Conservation (phyloP, 1,140 invertebrate genomes). For the Euglossa dilemma region DNA sequence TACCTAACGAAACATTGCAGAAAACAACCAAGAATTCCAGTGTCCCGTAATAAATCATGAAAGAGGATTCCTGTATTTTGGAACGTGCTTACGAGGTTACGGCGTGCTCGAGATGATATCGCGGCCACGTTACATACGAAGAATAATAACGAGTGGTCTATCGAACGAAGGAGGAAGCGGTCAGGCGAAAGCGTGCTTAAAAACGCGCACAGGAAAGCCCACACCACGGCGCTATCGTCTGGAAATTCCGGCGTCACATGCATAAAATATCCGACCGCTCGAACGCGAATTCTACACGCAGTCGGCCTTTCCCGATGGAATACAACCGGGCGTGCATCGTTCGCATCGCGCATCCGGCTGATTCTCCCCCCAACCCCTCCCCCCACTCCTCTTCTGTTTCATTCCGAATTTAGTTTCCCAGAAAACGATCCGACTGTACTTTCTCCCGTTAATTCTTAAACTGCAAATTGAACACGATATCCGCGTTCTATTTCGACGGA, state of each 20-base stretch:
- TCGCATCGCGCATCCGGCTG: not conserved
- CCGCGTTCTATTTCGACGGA: constrained; percentile 64
- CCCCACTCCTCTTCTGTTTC: not conserved
- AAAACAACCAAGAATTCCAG: not conserved
- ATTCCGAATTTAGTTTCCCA: constrained; percentile 43
- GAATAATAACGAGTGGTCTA: constrained; percentile 21
- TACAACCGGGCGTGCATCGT: not conserved
- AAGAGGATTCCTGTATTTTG: not conserved
- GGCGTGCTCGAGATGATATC: constrained; percentile 6
- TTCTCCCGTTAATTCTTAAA: constrained; percentile 60
- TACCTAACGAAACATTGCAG: not conserved
- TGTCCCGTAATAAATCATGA: not conserved
- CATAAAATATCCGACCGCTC: constrained; percentile 25
- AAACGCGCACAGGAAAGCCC: not conserved
- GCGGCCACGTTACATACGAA: not conserved
- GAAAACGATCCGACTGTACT: constrained; percentile 21
- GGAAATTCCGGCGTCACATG: constrained; percentile 27
- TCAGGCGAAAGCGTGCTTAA: not conserved
- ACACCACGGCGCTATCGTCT: not conserved
- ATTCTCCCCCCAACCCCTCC: too few species aligned
- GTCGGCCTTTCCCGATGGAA: not conserved
- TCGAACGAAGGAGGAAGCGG: not conserved
- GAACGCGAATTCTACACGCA: not conserved
- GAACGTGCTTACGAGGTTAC: not conserved
- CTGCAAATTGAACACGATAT: constrained; percentile 55